Evolutionary conservation across 2,888 invertebrate species (phyloP).

Genomic region (Pemphredon lugubris): DNA sequence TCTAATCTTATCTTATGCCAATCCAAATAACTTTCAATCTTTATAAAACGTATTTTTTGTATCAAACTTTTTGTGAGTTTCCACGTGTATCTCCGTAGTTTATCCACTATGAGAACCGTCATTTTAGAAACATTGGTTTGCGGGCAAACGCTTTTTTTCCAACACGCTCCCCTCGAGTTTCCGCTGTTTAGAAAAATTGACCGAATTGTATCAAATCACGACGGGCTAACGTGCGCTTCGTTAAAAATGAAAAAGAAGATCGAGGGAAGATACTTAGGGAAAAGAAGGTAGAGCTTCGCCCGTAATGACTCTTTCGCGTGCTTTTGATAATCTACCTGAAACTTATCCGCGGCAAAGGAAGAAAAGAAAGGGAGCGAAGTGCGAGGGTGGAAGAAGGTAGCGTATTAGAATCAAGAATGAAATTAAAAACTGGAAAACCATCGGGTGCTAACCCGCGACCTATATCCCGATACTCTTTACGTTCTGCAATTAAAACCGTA

Average conservation of each 20-base stretch:
- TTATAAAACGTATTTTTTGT: no score
- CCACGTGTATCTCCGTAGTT: no score
- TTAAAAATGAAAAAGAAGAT: constrained; percentile 18
- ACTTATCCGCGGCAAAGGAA: constrained; percentile 2
- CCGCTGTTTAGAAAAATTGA: no score
- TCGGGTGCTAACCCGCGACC: constrained; percentile 4
- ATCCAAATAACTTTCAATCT: no score
- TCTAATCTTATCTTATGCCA: no score
- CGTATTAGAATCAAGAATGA: constrained; percentile 20
- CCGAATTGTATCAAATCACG: neutral
- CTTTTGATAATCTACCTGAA: constrained; percentile 29
- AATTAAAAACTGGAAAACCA: constrained; percentile 27
- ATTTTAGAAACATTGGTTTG: no score
- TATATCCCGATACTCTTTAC: neutral
- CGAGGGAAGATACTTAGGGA: constrained; percentile 11
- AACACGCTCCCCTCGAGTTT: no score
- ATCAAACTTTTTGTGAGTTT: no score
- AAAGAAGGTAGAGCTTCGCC: constrained; percentile 20
- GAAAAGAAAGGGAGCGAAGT: constrained; percentile 19
- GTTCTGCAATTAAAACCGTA: neutral
- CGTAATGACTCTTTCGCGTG: constrained; percentile 54
- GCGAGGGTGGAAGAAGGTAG: neutral
- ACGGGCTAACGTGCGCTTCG: neutral
- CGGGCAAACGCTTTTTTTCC: no score
- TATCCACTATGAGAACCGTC: no score